phyloP scores from a whole-genome alignment of 2,888 invertebrate species.

The Drosophila robusta region DNA sequence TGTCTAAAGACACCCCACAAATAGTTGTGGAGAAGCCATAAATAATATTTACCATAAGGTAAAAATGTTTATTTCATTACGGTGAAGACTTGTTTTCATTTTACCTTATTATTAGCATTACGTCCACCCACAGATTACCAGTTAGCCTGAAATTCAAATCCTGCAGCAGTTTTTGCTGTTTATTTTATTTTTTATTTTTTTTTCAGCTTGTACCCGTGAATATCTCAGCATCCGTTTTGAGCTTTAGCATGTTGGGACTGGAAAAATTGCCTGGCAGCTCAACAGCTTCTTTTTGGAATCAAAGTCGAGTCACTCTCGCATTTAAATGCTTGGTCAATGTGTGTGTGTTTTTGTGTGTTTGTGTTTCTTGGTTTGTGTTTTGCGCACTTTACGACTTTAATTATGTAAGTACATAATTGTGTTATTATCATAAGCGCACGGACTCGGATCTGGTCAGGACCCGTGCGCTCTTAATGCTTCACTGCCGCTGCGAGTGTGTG shows the following conservation, averaged over 20 bases:
- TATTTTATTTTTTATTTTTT: neutral
- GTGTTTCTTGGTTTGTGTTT: constrained; percentile 41
- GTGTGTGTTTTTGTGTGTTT: constrained; percentile 5
- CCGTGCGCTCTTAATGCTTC: constrained; percentile 24
- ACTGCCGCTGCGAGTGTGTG: constrained; percentile 8
- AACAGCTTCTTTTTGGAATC: constrained; percentile 9
- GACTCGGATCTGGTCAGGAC: constrained; percentile 32
- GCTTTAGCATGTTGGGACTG: neutral
- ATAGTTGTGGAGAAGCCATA: neutral
- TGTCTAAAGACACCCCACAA: neutral
- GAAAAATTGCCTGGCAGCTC: neutral
- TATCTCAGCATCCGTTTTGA: constrained; percentile 4
- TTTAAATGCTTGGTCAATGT: constrained; percentile 26
- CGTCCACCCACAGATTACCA: neutral
- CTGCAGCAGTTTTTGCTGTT: neutral
- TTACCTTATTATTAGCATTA: neutral
- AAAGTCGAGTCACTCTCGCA: constrained; percentile 17
- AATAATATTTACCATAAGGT: neutral
- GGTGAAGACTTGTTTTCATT: neutral
- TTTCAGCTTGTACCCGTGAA: neutral
- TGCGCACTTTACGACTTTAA: constrained; percentile 77
- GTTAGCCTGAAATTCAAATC: neutral
- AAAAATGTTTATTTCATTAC: neutral
- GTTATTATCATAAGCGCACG: constrained; percentile 75
- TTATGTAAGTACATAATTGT: constrained; percentile 79